Evolutionary conservation across 1,140 invertebrate genomes (phyloP), one percentile per base, ranked within the genome.

Genomic region (Zophobas morio): DNA sequence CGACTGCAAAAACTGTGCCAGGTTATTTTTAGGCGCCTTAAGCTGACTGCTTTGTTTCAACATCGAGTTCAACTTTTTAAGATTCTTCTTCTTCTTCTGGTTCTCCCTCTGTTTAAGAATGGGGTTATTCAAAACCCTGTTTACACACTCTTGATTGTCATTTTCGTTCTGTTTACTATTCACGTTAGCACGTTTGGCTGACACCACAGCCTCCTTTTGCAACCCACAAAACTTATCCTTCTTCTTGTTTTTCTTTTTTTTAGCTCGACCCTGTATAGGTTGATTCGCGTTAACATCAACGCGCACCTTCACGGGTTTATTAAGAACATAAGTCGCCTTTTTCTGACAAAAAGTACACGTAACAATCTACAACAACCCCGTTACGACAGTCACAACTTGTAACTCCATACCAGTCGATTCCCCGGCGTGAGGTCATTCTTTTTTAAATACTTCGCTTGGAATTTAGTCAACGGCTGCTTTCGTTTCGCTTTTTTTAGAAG

Each of bases 311-410:
- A 8, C 36, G 51, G 75, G 57, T 76, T 78, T 81, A 0, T 49
- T 32, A 34, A 75, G 56, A 1, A 47, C 20, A 2, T 76, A 54
- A 35, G 20, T 46, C 33, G 46, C 47, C 60, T 75, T 39, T 53
- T 83, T 77, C 49, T 81, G 74, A 75, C 82, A 84, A 56, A 80
- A 72, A 37, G 51, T 73, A 76, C 82, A 83, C 33, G 20, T 79
- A 39, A 70, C 36, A 4, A 79, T 71, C 82, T 84, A 73, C 33
- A 81, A 57, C 1, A 39, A 39, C 8, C 8, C 20, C 33, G 2
- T 49, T 70, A 46, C 1, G n/a, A 34, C 1, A 36, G 6, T 35
- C 36, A 2, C 36, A 37, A 60, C 35, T 2, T 37, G 42, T 60
- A 63, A 60, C 20, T 5, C 60, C 20, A 39, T 36, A 42, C 34